Evolutionary conservation across 2,113 vertebrate species (phyloP).

Genomic region (Syngnathoides biaculeatus): DNA sequence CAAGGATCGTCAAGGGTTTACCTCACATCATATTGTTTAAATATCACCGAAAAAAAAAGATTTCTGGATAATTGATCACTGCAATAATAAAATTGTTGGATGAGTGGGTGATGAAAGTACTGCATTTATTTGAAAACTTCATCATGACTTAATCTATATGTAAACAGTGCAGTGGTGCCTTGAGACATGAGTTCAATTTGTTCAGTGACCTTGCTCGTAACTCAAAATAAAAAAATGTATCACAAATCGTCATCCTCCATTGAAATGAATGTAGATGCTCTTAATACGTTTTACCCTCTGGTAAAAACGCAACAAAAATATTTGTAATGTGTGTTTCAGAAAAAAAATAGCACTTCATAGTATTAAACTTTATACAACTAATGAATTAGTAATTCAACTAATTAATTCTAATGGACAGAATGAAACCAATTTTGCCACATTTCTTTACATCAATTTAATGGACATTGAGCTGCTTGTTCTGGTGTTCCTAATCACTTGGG

Average conservation of each 20-base stretch:
- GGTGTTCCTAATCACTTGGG: too few species aligned
- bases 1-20: slow-evolving; percentile 27
- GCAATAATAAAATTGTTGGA: slow-evolving; percentile 17
- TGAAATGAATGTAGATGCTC: neutral
- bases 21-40: slow-evolving; percentile 17
- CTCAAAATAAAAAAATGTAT: too few species aligned
- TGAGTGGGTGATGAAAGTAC: neutral
- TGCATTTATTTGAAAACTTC: neutral
- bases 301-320: too few species aligned
- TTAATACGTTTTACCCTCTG: too few species aligned
- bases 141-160: neutral
- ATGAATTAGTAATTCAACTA: too few species aligned
- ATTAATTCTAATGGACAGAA: too few species aligned
- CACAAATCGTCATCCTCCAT: neutral
- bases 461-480: too few species aligned
- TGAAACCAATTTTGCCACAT: too few species aligned
- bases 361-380: too few species aligned
- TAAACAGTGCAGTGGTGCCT: neutral
- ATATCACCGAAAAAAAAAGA: slow-evolving; percentile 6
- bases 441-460: too few species aligned
- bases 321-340: too few species aligned
- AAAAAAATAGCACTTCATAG: too few species aligned
- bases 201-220: neutral
- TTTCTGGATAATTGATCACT: slow-evolving; percentile 10
- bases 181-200: neutral